Evolutionary conservation across 2,888 invertebrate genomes (phyloP).

Genomic region (Tortrix viridana): DNA sequence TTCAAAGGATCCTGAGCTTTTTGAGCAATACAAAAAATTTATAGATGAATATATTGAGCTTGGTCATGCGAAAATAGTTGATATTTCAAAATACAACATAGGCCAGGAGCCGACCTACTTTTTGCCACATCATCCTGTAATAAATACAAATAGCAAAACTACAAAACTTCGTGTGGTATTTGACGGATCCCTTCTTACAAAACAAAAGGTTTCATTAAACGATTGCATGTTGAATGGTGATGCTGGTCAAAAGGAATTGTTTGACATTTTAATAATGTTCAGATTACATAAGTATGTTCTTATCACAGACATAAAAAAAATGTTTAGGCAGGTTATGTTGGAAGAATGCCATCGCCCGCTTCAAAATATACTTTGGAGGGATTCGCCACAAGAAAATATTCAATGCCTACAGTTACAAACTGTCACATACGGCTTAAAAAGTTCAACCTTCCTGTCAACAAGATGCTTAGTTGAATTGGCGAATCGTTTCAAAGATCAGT

Average conservation of each 20-base stretch:
- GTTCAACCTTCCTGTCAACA: conserved; percentile 40
- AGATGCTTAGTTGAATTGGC: conserved; percentile 38
- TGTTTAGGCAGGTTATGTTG: conserved; percentile 39
- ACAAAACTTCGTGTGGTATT: conserved; percentile 18
- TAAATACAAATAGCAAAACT: conserved; percentile 24
- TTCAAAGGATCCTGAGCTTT: conserved; percentile 25
- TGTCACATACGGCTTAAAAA: conserved; percentile 43
- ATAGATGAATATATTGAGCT: conserved; percentile 34
- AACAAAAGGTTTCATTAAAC: conserved; percentile 33
- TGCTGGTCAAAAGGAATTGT: conserved; percentile 37
- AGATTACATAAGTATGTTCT: conserved; percentile 33
- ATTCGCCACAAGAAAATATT: conserved; percentile 27
- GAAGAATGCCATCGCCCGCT: conserved; percentile 32
- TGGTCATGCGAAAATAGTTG: conserved; percentile 29
- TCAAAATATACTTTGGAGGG: conserved; percentile 43
- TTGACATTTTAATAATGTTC: conserved; percentile 40
- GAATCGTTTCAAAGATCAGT: conserved; percentile 3
- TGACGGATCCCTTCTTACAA: conserved; percentile 22
- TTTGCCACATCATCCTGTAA: conserved; percentile 33
- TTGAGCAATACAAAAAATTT: conserved; percentile 27
- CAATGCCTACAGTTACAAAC: conserved; percentile 40
- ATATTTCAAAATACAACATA: conserved; percentile 23
- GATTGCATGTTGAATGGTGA: conserved; percentile 35
- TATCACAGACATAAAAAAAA: conserved; percentile 40
- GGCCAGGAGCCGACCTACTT: conserved; percentile 25